Conservation (phyloP, 2,113 vertebrate genomes). For the Malurus elegans region DNA sequence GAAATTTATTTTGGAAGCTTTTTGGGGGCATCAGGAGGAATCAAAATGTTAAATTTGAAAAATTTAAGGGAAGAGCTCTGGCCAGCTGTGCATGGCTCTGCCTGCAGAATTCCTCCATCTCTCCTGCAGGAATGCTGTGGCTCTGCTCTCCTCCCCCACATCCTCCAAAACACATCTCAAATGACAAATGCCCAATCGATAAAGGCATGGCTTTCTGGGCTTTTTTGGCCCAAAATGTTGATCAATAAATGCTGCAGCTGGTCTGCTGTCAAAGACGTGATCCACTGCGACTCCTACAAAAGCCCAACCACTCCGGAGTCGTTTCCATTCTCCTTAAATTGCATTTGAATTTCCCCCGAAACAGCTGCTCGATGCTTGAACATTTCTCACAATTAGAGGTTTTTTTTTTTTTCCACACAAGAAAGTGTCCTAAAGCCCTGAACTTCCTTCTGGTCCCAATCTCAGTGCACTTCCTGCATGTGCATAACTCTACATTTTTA, state of each 20-base stretch:
- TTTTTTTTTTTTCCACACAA: neutral
- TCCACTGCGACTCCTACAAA: neutral
- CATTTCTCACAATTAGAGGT: neutral
- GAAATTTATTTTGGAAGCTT: neutral
- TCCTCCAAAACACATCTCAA: neutral
- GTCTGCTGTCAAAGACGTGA: neutral
- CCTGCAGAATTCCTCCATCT: neutral
- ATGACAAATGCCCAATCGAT: neutral
- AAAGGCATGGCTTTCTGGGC: neutral
- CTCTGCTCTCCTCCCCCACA: neutral
- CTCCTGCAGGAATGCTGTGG: neutral
- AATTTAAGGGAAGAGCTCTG: neutral
- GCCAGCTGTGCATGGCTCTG: neutral
- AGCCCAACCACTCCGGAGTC: neutral
- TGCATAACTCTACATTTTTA: neutral
- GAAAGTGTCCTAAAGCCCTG: neutral
- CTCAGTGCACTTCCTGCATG: neutral
- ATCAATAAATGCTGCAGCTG: neutral
- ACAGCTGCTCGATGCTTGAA: neutral
- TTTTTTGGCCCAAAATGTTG: neutral
- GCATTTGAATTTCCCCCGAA: constrained; percentile 4
- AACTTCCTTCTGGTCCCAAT: neutral
- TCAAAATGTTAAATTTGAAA: neutral
- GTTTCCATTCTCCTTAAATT: neutral
- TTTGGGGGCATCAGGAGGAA: neutral